A percentile compares a stretch with the other conserved stretches of the same genome.
Conservation (phyloP, 92 coral and sea anemone genomes). For the Isaurus tuberculatus region DNA sequence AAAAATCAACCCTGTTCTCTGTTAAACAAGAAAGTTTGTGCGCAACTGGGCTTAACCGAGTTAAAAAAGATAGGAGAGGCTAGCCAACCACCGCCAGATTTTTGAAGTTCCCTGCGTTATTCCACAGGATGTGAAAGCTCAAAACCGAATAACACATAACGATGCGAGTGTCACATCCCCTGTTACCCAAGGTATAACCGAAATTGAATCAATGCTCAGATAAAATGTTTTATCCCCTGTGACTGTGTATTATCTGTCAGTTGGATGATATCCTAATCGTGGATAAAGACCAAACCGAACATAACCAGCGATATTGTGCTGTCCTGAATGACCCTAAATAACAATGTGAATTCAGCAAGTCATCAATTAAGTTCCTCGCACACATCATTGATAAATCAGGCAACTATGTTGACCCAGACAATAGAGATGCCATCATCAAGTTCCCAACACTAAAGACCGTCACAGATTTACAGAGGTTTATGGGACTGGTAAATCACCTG, state of each 20-base stretch:
- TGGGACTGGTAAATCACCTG: conserved; percentile 50
- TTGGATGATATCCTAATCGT: too few species aligned
- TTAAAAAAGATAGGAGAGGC: conserved; percentile 37
- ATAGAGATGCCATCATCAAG: conserved; percentile 55
- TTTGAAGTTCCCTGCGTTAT: conserved; percentile 38
- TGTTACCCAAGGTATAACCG: conserved; percentile 46
- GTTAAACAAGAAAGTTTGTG: conserved; percentile 50
- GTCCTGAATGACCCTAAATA: too few species aligned
- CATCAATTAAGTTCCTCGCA: conserved; percentile 51
- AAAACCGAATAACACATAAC: conserved; percentile 43
- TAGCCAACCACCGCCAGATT: conserved; percentile 42
- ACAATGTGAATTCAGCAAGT: conserved; percentile 44
- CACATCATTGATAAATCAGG: conserved; percentile 53
- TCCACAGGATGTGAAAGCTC: conserved; percentile 38
- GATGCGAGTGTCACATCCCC: conserved; percentile 45
- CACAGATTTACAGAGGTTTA: conserved; percentile 53
- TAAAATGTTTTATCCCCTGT: conserved; percentile 38
- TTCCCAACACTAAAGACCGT: conserved; percentile 49
- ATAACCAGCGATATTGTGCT: too few species aligned
- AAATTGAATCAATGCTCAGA: conserved; percentile 43
- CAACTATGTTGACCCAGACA: conserved; percentile 61
- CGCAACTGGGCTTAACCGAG: conserved; percentile 42
- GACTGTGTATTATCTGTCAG: too few species aligned
- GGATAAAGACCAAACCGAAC: too few species aligned
- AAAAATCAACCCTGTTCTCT: conserved; percentile 30